Conservation (phyloP, 2,888 invertebrate genomes). For the Selenia dentaria region DNA sequence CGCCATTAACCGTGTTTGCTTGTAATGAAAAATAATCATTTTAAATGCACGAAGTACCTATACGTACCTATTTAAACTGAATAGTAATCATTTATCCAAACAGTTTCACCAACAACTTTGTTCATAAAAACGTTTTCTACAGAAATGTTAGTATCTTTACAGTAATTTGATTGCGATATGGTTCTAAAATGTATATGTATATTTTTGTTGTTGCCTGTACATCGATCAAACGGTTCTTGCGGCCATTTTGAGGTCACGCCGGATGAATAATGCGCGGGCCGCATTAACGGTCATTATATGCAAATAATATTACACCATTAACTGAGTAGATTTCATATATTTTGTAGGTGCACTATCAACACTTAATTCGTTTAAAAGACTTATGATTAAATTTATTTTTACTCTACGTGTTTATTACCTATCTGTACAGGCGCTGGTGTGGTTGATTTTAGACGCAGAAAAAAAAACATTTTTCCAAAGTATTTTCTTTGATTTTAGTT, state of each 20-base stretch:
- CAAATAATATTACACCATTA: conserved; percentile 73
- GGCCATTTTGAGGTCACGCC: conserved; percentile 73
- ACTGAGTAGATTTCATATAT: conserved; percentile 8
- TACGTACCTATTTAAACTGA: neutral
- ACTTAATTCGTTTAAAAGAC: too few species aligned
- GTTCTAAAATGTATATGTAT: conserved; percentile 11
- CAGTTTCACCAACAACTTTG: neutral
- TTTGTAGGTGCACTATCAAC: too few species aligned
- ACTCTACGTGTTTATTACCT: too few species aligned
- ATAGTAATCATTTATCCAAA: neutral
- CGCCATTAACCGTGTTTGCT: conserved; percentile 42
- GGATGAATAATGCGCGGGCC: conserved; percentile 69
- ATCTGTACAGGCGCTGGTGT: too few species aligned
- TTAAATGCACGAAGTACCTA: conserved; percentile 29
- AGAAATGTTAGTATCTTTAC: neutral
- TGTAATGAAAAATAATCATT: conserved; percentile 44
- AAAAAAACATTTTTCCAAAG: too few species aligned
- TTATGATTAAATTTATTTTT: too few species aligned
- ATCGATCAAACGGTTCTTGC: conserved; percentile 69
- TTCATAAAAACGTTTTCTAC: neutral
- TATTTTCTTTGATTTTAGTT: too few species aligned
- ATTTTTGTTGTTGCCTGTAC: conserved; percentile 26
- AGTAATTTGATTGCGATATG: conserved; percentile 19
- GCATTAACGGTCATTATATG: conserved; percentile 82
- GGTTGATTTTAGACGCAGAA: too few species aligned